Conservation (phyloP, 2,888 invertebrate genomes). For the Hydriomena furcata region DNA sequence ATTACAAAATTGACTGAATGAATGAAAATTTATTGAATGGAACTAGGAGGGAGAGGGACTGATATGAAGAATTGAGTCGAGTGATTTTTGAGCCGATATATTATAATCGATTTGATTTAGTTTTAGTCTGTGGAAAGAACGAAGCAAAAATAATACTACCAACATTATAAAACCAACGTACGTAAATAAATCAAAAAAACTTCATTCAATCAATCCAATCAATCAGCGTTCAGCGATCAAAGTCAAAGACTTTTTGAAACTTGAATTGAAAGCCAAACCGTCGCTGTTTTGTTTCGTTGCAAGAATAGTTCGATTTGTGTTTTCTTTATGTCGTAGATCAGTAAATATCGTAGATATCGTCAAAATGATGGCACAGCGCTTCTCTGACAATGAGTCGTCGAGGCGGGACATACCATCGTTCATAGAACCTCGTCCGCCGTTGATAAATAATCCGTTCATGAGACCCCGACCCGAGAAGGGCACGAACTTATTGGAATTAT, state of each 20-base stretch:
- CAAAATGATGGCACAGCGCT: slow-evolving; percentile 53
- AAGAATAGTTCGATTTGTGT: background rate
- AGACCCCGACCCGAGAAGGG: slow-evolving; percentile 71
- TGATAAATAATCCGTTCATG: slow-evolving; percentile 74
- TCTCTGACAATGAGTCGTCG: slow-evolving; percentile 56
- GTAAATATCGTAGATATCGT: slow-evolving; percentile 1
- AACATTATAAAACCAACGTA: slow-evolving; percentile 12
- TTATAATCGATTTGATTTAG: background rate
- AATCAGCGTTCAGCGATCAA: background rate
- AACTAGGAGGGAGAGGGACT: no score
- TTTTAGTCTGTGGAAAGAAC: background rate
- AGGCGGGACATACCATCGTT: slow-evolving; percentile 74
- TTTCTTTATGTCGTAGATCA: slow-evolving; percentile 6
- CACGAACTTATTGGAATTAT: slow-evolving; percentile 66
- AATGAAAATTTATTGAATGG: no score
- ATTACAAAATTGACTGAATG: slow-evolving; percentile 61
- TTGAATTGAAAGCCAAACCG: slow-evolving; percentile 6
- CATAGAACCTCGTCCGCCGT: slow-evolving; percentile 72
- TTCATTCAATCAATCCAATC: background rate
- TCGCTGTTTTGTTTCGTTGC: slow-evolving; percentile 3
- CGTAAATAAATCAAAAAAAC: background rate
- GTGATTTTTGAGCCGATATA: no score
- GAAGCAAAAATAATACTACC: background rate
- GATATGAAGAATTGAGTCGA: no score
- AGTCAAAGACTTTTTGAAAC: slow-evolving; percentile 10